Evolutionary conservation across 92 coral and sea anemone genomes (phyloP), one percentile per base, ranked within the genome.

Genomic region (Isaurus tuberculatus): DNA sequence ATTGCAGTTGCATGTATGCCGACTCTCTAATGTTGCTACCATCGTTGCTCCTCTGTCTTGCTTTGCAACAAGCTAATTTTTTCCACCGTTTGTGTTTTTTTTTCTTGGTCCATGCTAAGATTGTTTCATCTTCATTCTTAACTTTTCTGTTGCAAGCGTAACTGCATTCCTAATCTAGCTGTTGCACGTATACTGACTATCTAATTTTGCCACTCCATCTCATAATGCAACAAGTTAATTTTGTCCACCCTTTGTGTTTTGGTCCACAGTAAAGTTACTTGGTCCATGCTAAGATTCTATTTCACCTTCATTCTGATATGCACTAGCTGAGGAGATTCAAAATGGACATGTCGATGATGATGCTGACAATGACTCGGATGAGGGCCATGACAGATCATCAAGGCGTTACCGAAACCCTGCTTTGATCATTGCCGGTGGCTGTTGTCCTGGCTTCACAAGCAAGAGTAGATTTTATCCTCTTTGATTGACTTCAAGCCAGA

Each of bases 41-140:
- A 40, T 40, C 11, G 25, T 72, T 30, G 79, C 46, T 40, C 7
- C 9, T 57, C 44, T 57, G 48, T 72, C 48, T 72, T 72, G 58
- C 37, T 14, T 19, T 72, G 71, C 22, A 44, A 72, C 58, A 72
- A 31, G 78, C 40, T 72, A 72, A 40, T 40, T 22, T 13, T 72
- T 72, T 43, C 32, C 78, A 77, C 82, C 82, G 51, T 77, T 77
- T 77, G 70, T 77, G 82, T 77, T 77, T 77, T 77, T 83, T 73
- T 84, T 85, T 58, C 73, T 64, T 26, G 73, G 77, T 86, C 84
- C 78, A 88, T 88, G 91, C 97, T 93, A 93, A 93, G 94, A 91
- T 55, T 93, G 93, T 93, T 93, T 88, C 91, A 91, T 94, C 97
- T 93, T 93, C 94, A 89, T 93, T 93, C 80, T 89, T n/a, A n/a